Evolutionary conservation across 2,797 vertebrate genomes (phyloP).

Genomic region (Echiichthys vipera): DNA sequence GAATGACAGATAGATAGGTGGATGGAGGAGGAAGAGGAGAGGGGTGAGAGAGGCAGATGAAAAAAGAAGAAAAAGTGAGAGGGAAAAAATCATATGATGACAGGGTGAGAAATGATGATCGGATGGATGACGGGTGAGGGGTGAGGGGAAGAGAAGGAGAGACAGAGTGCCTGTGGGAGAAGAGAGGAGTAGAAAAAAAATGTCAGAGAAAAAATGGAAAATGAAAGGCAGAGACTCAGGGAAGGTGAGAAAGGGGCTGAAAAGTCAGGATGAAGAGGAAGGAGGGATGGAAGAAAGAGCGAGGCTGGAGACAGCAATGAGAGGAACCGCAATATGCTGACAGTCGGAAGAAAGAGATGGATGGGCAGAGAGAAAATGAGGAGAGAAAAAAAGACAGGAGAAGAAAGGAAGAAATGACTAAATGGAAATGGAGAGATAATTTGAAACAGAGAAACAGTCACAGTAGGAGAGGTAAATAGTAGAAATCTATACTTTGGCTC

Average conservation of each 20-base stretch:
- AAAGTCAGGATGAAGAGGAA: slow-evolving; percentile 7
- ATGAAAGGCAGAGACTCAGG: slow-evolving; percentile 18
- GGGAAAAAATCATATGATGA: slow-evolving; percentile 37
- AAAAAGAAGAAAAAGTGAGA: slow-evolving; percentile 19
- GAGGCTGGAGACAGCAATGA: slow-evolving; percentile 34
- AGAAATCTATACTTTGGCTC: slow-evolving; percentile 37
- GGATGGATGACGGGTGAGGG: slow-evolving; percentile 39
- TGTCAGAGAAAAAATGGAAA: not conserved
- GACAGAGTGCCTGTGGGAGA: not conserved
- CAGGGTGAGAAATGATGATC: slow-evolving; percentile 50
- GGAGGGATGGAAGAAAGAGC: not conserved
- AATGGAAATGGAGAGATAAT: slow-evolving; percentile 56
- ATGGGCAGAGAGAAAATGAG: slow-evolving; percentile 49
- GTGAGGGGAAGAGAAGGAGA: slow-evolving; percentile 22
- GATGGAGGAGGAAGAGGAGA: slow-evolving; percentile 6
- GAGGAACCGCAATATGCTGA: slow-evolving; percentile 57
- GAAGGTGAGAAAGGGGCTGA: not conserved
- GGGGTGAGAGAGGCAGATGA: slow-evolving; percentile 2
- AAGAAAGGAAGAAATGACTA: slow-evolving; percentile 45
- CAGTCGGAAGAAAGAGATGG: slow-evolving; percentile 50
- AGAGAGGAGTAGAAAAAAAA: slow-evolving; percentile 15
- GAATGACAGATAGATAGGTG: slow-evolving; percentile 37
- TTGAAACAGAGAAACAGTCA: slow-evolving; percentile 34
- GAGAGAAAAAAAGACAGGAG: slow-evolving; percentile 16
- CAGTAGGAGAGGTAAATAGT: slow-evolving; percentile 36